These are phyloP conservation scores for Mandrillus leucophaeus DNA, from an alignment of 2,113 vertebrate genomes.

Conservation along the genomic window DNA sequence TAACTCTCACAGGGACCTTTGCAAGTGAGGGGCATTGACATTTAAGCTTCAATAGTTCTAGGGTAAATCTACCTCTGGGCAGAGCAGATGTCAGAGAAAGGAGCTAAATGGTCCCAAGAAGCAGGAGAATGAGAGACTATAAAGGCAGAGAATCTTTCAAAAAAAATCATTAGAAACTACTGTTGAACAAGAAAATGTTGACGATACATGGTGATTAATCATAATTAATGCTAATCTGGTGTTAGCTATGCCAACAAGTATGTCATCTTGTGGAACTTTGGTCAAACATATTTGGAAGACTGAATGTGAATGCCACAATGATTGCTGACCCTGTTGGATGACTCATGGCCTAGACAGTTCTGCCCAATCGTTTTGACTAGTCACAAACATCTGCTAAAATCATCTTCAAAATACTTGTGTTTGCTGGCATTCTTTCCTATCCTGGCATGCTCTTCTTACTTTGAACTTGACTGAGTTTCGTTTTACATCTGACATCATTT, in stretches of 20 bases:
- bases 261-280: not conserved
- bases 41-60: not conserved
- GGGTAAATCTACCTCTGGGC: not conserved
- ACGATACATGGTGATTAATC: not conserved
- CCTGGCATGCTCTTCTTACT: not conserved
- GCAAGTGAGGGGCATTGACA: not conserved
- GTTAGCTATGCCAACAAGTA: not conserved
- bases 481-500: constrained; percentile 62
- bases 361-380: constrained; percentile 30
- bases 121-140: not conserved
- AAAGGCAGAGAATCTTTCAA: not conserved
- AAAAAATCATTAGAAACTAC: not conserved
- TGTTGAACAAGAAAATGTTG: not conserved
- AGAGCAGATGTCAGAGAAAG: not conserved
- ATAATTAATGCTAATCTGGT: not conserved
- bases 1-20: not conserved
- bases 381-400: constrained; percentile 65
- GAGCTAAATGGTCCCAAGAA: not conserved
- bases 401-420: constrained; percentile 26
- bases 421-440: not conserved
- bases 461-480: constrained; percentile 39
- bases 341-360: constrained; percentile 56
- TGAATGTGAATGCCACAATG: constrained; percentile 59
- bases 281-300: constrained; percentile 28
- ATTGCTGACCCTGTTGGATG: constrained; percentile 36